A percentile compares a stretch with the other conserved stretches of the same genome.
These are phyloP conservation scores for Ichneumoninae sp. DNA, from an alignment of 2,888 invertebrate genomes.

Conservation along the genomic window DNA sequence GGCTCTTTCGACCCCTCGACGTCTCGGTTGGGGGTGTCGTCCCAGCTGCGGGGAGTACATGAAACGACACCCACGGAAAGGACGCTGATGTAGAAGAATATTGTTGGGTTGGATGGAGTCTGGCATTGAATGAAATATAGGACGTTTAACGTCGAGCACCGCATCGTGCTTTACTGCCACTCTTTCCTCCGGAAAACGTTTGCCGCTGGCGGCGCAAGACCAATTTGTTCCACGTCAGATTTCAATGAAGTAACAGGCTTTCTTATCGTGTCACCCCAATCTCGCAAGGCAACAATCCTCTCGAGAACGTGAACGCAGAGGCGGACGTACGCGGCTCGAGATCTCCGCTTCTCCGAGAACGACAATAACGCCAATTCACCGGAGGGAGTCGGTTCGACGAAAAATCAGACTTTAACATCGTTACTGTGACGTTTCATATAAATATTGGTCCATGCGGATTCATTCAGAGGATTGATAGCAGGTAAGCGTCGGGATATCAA, in stretches of 20 bases:
- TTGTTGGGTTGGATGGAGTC: slow-evolving; percentile 25
- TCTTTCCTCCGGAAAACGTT: slow-evolving; percentile 2
- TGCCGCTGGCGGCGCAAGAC: slow-evolving; percentile 28
- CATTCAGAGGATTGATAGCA: background rate
- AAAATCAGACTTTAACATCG: slow-evolving; percentile 31
- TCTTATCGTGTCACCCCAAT: slow-evolving; percentile 70
- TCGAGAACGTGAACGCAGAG: slow-evolving; percentile 24
- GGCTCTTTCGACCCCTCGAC: slow-evolving; percentile 20
- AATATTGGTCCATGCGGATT: background rate
- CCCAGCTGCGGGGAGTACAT: slow-evolving; percentile 48
- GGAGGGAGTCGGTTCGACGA: slow-evolving; percentile 15
- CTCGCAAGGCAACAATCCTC: slow-evolving; percentile 52
- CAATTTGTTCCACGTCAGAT: slow-evolving; percentile 77
- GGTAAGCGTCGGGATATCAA: background rate
- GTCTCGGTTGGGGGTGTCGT: slow-evolving; percentile 8
- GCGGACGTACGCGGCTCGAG: slow-evolving; percentile 5
- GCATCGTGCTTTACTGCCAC: slow-evolving; percentile 46
- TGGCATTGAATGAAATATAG: slow-evolving; percentile 52
- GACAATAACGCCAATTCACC: slow-evolving; percentile 58
- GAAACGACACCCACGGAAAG: slow-evolving; percentile 31
- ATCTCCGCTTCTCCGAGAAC: slow-evolving; percentile 5
- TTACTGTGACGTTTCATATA: slow-evolving; percentile 1
- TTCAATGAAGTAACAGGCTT: slow-evolving; percentile 74
- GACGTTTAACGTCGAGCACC: slow-evolving; percentile 49
- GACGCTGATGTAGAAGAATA: slow-evolving; percentile 13